Percentiles rank a stretch among this genome's conserved stretches.
These are phyloP conservation scores for Luehdorfia chinensis DNA, from an alignment of 1,140 invertebrate species.

Conservation along the genomic window DNA sequence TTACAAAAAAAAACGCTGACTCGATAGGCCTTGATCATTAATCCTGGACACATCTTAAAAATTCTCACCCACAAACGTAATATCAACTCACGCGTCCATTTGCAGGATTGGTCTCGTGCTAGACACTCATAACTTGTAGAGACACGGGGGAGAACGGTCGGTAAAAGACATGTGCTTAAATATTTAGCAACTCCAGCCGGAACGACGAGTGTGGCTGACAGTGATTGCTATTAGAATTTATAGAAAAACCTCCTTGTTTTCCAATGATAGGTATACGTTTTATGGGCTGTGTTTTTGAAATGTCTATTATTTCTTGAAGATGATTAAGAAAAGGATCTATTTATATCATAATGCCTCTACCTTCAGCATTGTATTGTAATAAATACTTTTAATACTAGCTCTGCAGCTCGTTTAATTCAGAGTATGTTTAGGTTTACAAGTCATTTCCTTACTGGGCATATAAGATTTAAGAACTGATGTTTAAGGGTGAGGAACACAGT, in stretches of 20 bases:
- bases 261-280: conserved; percentile 13
- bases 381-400: too few species aligned
- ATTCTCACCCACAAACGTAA: neutral
- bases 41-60: neutral
- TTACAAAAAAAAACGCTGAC: too few species aligned
- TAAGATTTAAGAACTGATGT: too few species aligned
- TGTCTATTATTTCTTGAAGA: conserved; percentile 4
- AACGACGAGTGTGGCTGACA: conserved; percentile 40
- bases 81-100: conserved; percentile 23
- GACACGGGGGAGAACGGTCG: conserved; percentile 12
- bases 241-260: conserved; percentile 26
- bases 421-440: too few species aligned
- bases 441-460: too few species aligned
- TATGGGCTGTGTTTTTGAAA: conserved; percentile 6
- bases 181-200: conserved; percentile 33
- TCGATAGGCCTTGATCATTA: too few species aligned
- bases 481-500: too few species aligned
- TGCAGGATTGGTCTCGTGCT: conserved; percentile 20
- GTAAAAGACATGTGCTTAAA: conserved; percentile 36
- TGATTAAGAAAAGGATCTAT: neutral
- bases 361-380: too few species aligned
- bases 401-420: too few species aligned
- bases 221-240: conserved; percentile 41
- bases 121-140: conserved; percentile 27
- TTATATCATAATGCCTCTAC: too few species aligned